Percentiles rank a stretch among this genome's conserved stretches.
phyloP scores from a whole-genome alignment of 2,797 vertebrate species.

The Danio tinwini region DNA sequence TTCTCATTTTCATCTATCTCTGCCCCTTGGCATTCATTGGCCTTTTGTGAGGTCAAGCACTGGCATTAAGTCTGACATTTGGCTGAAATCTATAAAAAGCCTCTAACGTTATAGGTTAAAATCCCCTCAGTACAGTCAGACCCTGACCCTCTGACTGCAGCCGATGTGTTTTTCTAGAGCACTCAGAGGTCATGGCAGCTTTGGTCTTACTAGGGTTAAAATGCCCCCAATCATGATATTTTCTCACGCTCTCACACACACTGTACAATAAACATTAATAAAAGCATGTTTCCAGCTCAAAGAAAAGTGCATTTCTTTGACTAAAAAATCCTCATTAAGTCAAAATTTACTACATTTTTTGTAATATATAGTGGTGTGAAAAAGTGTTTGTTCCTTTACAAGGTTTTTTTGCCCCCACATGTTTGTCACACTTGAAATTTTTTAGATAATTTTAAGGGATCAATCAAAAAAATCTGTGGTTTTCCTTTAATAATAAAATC shows the following conservation, averaged over 20 bases:
- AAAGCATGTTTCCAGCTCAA: not conserved
- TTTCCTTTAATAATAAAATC: too few relatives aligned
- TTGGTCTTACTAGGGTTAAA: slow-evolving; percentile 20
- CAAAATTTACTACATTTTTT: too few relatives aligned
- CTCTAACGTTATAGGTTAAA: slow-evolving; percentile 66
- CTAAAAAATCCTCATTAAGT: too few relatives aligned
- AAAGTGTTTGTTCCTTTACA: too few relatives aligned
- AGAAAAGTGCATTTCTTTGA: not conserved
- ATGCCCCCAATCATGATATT: not conserved
- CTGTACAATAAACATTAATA: not conserved
- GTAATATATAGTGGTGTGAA: too few relatives aligned
- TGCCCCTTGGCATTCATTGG: slow-evolving; percentile 62
- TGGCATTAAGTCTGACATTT: slow-evolving; percentile 78
- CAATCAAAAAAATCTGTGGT: too few relatives aligned
- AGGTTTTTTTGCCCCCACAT: too few relatives aligned
- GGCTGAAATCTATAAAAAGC: slow-evolving; percentile 63
- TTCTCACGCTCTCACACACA: not conserved
- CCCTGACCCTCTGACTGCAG: slow-evolving; percentile 58
- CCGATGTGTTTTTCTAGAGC: slow-evolving; percentile 23
- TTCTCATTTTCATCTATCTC: slow-evolving; percentile 46
- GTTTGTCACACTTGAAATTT: too few relatives aligned
- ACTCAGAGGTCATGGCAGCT: slow-evolving; percentile 16
- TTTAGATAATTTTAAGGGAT: too few relatives aligned
- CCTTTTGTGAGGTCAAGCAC: slow-evolving; percentile 62
- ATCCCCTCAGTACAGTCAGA: slow-evolving; percentile 66